Evolutionary conservation across 2,888 invertebrate genomes (phyloP), one percentile per base, ranked within the genome.

Genomic region (Chaetogeoica ovagalla): DNA sequence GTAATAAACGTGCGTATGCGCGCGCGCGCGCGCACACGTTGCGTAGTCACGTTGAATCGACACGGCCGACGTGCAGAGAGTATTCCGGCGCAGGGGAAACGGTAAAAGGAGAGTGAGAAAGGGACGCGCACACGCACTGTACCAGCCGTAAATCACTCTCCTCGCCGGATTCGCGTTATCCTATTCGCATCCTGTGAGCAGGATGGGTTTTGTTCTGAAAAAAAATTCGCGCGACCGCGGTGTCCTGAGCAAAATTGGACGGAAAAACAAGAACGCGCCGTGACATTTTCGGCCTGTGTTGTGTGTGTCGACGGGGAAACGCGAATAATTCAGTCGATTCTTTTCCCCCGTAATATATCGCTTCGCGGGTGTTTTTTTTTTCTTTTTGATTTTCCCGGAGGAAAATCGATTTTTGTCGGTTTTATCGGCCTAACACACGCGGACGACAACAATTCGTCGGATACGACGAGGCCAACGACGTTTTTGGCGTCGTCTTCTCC

Each of bases 161-260:
- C 70, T 30, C 30, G 11, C 79, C 79, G 71, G 55, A 71, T 79
- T 79, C 79, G 43, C 30, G 4, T 79, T 79, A 79, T 79, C 71
- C 79, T 1, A 30, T 30, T 30, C 71, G 63, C 70, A 79, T 79
- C 79, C 79, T 60, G 69, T n/a, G 23, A 21, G 21, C 21, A 9
- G 62, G 48, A 1, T n/a, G 17, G 71, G 63, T 71, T 79, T 79
- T 79, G 79, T 79, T 79, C 57, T 57, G 4, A 30, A 30, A 65
- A 57, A 70, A 79, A n/a, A n/a, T n/a, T 63, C 62, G 23, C 43
- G 17, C 63, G 55, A 71, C 57, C 70, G 23, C 23, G 39, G 63
- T 71, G 30, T 30, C 30, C 30, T 30, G 30, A 1, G 30, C 68
- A 63, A 71, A 60, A 70, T 30, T 30, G 30, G 30, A 30, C 4